Conservation (phyloP, 2,888 invertebrate species). For the Harpalus rufipes region DNA sequence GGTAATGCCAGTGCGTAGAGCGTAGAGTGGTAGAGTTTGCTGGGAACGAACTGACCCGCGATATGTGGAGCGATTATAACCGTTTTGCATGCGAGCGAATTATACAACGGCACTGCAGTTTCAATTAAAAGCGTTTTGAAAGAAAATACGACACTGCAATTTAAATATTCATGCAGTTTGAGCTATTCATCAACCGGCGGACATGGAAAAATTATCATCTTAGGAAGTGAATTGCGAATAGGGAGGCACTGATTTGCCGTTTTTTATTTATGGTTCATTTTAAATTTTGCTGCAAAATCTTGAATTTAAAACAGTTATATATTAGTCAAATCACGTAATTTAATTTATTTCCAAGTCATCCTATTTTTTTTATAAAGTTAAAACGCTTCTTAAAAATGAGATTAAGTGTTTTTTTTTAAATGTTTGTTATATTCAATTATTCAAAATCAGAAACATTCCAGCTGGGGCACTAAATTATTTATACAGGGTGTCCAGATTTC, state of each 20-base stretch:
- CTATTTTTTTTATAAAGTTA: too few species aligned
- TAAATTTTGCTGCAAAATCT: background rate
- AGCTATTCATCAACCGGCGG: conserved; percentile 24
- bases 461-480: too few species aligned
- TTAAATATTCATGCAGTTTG: conserved; percentile 46
- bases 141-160: conserved; percentile 20
- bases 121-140: conserved; percentile 36
- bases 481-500: too few species aligned
- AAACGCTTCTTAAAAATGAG: too few species aligned
- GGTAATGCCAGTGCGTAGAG: conserved; percentile 24
- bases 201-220: background rate
- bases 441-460: too few species aligned
- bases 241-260: background rate
- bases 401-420: too few species aligned
- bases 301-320: background rate
- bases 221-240: conserved; percentile 8
- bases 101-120: conserved; percentile 48
- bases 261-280: background rate
- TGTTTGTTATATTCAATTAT: too few species aligned
- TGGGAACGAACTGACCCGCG: conserved; percentile 12
- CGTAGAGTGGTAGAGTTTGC: background rate
- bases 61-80: conserved; percentile 24
- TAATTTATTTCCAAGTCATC: background rate
- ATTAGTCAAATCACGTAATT: background rate
- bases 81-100: conserved; percentile 41